phyloP scores from a whole-genome alignment of 2,888 invertebrate genomes.

The Sphinx pinastri region DNA sequence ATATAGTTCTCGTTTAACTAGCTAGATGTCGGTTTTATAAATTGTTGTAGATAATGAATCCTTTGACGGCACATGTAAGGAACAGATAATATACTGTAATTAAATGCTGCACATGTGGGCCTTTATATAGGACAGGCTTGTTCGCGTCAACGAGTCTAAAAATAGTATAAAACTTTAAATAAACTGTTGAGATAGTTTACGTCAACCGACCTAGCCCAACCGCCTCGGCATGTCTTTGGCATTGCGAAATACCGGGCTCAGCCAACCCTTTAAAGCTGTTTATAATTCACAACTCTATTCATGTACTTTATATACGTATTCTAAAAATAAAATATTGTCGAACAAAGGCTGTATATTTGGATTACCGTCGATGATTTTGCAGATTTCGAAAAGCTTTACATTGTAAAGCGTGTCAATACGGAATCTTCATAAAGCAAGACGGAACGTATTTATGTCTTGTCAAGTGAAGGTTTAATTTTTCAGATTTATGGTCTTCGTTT shows the following conservation, averaged over 20 bases:
- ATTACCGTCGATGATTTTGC: slow-evolving; percentile 2
- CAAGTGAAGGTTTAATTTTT: slow-evolving; percentile 31
- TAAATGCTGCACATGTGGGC: background rate
- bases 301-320: background rate
- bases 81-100: background rate
- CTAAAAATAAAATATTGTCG: background rate
- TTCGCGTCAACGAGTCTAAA: slow-evolving; percentile 9
- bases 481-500: slow-evolving; percentile 51
- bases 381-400: slow-evolving; percentile 6
- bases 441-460: slow-evolving; percentile 26
- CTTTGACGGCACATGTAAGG: background rate
- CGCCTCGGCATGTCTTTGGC: slow-evolving; percentile 9
- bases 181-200: background rate
- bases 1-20: background rate
- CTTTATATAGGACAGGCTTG: background rate
- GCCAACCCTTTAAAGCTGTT: slow-evolving; percentile 7
- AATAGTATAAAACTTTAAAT: slow-evolving; percentile 20
- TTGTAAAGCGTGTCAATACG: slow-evolving; percentile 14
- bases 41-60: background rate
- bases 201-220: slow-evolving; percentile 17
- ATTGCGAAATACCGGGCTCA: slow-evolving; percentile 15
- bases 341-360: slow-evolving; percentile 10
- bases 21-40: background rate
- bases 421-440: slow-evolving; percentile 12
- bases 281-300: background rate